phyloP scores from a whole-genome alignment of 2,888 invertebrate species.

The Lathronympha strigana region DNA sequence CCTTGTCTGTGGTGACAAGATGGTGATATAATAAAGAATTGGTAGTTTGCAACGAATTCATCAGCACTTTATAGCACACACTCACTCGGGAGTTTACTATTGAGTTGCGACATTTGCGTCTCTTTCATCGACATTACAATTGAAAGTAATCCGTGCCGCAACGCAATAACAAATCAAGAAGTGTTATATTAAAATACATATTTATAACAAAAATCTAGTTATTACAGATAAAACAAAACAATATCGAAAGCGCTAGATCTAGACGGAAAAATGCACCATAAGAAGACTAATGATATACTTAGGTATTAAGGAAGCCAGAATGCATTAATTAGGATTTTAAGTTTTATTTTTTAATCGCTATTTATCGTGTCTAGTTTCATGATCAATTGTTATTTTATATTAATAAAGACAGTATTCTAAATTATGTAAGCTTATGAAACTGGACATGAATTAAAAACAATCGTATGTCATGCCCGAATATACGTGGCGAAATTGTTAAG shows the following conservation, averaged over 20 bases:
- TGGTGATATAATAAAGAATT: neutral
- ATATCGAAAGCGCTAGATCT: neutral
- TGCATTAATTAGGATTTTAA: constrained; percentile 41
- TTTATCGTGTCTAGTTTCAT: constrained; percentile 57
- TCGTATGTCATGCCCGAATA: neutral
- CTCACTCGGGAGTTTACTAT: too few species aligned
- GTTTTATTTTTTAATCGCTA: neutral
- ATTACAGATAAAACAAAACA: neutral
- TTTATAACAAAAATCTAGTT: neutral
- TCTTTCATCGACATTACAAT: too few species aligned
- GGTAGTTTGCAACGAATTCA: neutral
- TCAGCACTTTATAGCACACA: too few species aligned
- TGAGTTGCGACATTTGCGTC: too few species aligned
- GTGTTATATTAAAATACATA: too few species aligned
- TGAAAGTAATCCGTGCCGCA: too few species aligned
- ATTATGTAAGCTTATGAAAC: constrained; percentile 54
- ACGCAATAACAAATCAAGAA: too few species aligned
- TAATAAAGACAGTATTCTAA: constrained; percentile 4
- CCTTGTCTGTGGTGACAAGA: neutral
- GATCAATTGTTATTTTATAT: constrained; percentile 45
- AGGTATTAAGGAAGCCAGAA: constrained; percentile 9
- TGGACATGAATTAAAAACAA: constrained; percentile 45
- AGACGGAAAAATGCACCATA: too few species aligned
- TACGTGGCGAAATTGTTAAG: neutral
- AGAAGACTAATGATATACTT: neutral